Percentiles rank a stretch among this genome's conserved stretches.
These are phyloP conservation scores for Lucilia sericata DNA, from an alignment of 1,140 invertebrate species.

Conservation along the genomic window DNA sequence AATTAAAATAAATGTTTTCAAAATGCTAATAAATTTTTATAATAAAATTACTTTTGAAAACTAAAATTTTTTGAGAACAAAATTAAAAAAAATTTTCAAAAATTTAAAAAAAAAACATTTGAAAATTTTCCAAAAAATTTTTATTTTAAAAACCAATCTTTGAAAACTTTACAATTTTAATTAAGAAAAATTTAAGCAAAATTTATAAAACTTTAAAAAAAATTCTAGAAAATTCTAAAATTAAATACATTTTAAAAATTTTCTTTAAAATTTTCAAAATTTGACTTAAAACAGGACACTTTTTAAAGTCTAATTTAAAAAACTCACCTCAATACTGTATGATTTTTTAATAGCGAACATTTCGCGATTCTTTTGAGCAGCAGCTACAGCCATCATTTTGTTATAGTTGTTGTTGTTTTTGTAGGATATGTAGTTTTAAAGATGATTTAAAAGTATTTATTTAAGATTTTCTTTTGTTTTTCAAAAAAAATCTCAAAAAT, in stretches of 20 bases:
- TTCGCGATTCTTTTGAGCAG: constrained; percentile 90
- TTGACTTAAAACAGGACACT: too few relatives aligned
- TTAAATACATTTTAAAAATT: background rate
- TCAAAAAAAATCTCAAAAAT: constrained; percentile 39
- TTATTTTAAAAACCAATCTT: too few relatives aligned
- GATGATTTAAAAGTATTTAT: constrained; percentile 51
- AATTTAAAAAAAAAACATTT: background rate
- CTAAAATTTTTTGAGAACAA: background rate
- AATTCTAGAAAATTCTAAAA: too few relatives aligned
- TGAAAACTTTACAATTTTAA: too few relatives aligned
- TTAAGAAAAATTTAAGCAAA: too few relatives aligned
- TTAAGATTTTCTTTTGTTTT: constrained; percentile 25
- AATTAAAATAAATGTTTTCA: too few relatives aligned
- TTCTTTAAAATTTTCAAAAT: constrained; percentile 50
- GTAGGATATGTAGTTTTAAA: constrained; percentile 56
- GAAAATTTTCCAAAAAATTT: too few relatives aligned
- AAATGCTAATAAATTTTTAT: too few relatives aligned
- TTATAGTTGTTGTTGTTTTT: constrained; percentile 54
- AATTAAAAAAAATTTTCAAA: background rate
- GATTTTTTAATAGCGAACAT: constrained; percentile 96
- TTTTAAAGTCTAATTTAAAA: too few relatives aligned
- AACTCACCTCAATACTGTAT: constrained; percentile 94
- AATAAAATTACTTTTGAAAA: background rate
- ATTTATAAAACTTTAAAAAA: too few relatives aligned
- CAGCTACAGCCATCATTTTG: constrained; percentile 84